phyloP scores from a whole-genome alignment of 2,797 vertebrate species.

The Cossypha niveicapilla region DNA sequence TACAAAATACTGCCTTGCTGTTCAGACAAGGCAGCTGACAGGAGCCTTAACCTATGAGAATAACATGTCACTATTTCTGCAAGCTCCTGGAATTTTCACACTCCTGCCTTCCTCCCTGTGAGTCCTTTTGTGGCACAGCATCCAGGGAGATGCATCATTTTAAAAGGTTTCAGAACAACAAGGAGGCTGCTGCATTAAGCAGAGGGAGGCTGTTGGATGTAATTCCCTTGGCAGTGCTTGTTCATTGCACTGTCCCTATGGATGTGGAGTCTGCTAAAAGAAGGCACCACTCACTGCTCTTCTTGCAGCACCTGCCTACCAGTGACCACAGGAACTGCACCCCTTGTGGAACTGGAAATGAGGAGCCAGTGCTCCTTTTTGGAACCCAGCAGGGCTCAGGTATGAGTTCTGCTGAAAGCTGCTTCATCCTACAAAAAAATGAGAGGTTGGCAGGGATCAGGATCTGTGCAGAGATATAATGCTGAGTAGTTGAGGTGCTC shows the following conservation, averaged over 20 bases:
- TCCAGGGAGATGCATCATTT: background rate
- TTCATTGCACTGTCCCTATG: background rate
- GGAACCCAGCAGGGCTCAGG: background rate
- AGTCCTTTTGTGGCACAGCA: background rate
- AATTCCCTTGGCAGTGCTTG: background rate
- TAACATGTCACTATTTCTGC: background rate
- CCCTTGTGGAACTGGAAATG: accelerated
- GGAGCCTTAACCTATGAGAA: background rate
- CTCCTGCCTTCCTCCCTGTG: background rate
- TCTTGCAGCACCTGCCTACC: background rate
- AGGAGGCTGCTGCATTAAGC: background rate
- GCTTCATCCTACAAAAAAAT: background rate
- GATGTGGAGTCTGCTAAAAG: background rate
- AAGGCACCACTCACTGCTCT: background rate
- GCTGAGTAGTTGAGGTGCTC: background rate
- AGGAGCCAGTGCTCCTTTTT: background rate
- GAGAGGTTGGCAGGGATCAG: background rate
- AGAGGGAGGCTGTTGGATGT: background rate
- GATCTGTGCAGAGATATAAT: background rate
- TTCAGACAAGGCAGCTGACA: background rate
- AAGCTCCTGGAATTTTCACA: background rate
- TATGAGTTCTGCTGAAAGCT: background rate
- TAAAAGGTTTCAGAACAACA: background rate
- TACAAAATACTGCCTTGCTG: background rate
- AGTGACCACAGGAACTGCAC: background rate